Evolutionary conservation across 2,113 vertebrate species (phyloP).

Genomic region (Nibea coibor): DNA sequence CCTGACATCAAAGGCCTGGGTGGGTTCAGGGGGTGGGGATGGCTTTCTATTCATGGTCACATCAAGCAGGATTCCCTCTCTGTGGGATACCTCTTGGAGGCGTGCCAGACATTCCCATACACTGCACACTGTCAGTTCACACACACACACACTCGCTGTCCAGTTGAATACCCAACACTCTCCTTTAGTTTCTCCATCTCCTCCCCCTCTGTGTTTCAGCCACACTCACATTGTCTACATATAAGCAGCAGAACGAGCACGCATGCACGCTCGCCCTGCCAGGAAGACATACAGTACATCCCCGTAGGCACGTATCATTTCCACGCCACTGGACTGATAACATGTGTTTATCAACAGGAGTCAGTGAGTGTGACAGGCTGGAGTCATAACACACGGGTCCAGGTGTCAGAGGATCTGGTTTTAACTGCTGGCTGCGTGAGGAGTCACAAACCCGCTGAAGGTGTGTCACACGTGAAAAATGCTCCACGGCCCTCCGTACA

Average conservation of each 20-base stretch:
- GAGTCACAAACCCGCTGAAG: conserved; percentile 36
- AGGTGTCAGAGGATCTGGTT: conserved; percentile 55
- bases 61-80: conserved; percentile 77
- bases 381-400: conserved; percentile 65
- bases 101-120: conserved; percentile 72
- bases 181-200: conserved; percentile 15
- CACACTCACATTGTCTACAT: conserved; percentile 52
- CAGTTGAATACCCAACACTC: conserved; percentile 26
- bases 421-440: conserved; percentile 24
- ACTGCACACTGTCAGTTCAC: conserved; percentile 44
- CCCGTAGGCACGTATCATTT: conserved; percentile 58
- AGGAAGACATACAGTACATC: conserved; percentile 5
- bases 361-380: conserved; percentile 57
- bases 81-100: conserved; percentile 70
- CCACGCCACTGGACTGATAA: conserved; percentile 48
- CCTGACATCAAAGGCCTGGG: conserved; percentile 73
- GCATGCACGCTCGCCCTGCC: not conserved
- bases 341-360: conserved; percentile 53
- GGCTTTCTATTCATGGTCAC: conserved; percentile 76
- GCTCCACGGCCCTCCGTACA: not conserved
- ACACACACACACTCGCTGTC: conserved; percentile 35
- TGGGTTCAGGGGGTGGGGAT: conserved; percentile 62
- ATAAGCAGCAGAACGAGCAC: conserved; percentile 27
- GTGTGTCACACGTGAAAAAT: conserved; percentile 31
- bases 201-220: conserved; percentile 33